Evolutionary conservation across 2,888 invertebrate species (phyloP), one percentile per base, ranked within the genome.

Genomic region (Mycalesis mineus): DNA sequence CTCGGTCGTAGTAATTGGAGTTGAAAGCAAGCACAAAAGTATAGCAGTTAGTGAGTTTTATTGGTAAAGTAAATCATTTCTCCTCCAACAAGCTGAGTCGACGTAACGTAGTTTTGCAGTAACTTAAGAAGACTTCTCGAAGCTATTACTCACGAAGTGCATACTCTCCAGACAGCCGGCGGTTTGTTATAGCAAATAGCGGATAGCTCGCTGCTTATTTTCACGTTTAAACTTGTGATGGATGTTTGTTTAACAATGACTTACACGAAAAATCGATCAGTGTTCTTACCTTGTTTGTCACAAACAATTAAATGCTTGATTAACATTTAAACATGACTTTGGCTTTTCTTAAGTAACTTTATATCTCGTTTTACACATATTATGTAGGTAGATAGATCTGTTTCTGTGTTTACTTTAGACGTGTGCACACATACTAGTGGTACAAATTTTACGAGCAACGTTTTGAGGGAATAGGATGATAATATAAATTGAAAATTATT

Each of bases 121-220:
- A 67, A 65, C 64, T 65, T 62, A 55, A 67, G 62, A 67, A 67
- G 62, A 67, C 62, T 63, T 60, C 61, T 60, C 63, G 56, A 49
- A 58, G 55, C 63, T 59, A 64, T 67, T 64, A 65, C 63, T 63
- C 62, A 61, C 57, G 45, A 49, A 54, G 61, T 56, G 58, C 61
- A 61, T 55, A 58, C 58, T 57, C 50, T 33, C 37, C 49, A 42
- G 47, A 58, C 42, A 60, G 60, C 54, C 55, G 49, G 52, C 52
- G 59, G 59, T 64, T 65, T 63, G 64, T 59, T 60, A 53, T 62
- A 33, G 64, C 61, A 62, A 65, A 62, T 61, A 62, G 42, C 22
- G 22, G 22, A 22, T 22, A 22, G 22, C 22, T 22, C 5, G 22
- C 3, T 22, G 5, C 22, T 22, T 61, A 51, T 64, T 65, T 57